A percentile compares a stretch with the other conserved stretches of the same genome.
Evolutionary conservation across 2,113 vertebrate species (phyloP).

Genomic region (Nasalis larvatus): DNA sequence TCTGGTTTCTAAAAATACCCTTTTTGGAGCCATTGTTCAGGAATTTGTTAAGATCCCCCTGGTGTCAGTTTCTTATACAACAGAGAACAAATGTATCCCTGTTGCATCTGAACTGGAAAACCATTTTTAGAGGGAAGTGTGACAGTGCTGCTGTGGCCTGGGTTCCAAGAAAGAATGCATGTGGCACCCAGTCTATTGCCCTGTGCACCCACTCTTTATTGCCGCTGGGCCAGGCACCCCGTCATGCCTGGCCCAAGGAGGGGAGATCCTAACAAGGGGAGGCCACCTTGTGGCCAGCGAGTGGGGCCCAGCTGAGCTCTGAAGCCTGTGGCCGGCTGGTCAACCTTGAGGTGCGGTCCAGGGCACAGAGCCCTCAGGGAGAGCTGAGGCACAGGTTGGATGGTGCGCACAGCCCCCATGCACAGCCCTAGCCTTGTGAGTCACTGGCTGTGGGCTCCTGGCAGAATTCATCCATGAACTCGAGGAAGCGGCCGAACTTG

Average conservation of each 20-base stretch:
- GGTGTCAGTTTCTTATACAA: not conserved
- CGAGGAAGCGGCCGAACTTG: constrained; percentile 58
- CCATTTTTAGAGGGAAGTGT: not conserved
- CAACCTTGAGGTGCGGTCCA: too few relatives aligned
- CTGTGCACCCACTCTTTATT: constrained; percentile 69
- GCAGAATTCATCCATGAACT: constrained; percentile 74
- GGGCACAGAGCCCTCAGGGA: not conserved
- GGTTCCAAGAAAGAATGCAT: not conserved
- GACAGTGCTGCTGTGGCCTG: not conserved
- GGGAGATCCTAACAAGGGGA: not conserved
- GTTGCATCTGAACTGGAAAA: constrained; percentile 18
- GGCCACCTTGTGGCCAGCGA: not conserved
- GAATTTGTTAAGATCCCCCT: not conserved
- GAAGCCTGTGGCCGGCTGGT: not conserved
- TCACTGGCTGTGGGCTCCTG: constrained; percentile 43
- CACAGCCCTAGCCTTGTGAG: constrained; percentile 43
- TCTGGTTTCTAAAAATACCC: not conserved
- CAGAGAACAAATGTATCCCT: constrained; percentile 7
- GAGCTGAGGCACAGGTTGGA: not conserved
- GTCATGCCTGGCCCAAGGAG: not conserved
- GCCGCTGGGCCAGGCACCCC: constrained; percentile 20
- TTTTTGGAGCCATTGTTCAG: not conserved
- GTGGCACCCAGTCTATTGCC: not conserved
- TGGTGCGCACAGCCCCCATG: rapidly evolving
- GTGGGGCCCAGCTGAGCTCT: not conserved